Base-by-base conservation (phyloP, 2,113 vertebrate species). In the Sminthopsis crassicaudata region DNA sequence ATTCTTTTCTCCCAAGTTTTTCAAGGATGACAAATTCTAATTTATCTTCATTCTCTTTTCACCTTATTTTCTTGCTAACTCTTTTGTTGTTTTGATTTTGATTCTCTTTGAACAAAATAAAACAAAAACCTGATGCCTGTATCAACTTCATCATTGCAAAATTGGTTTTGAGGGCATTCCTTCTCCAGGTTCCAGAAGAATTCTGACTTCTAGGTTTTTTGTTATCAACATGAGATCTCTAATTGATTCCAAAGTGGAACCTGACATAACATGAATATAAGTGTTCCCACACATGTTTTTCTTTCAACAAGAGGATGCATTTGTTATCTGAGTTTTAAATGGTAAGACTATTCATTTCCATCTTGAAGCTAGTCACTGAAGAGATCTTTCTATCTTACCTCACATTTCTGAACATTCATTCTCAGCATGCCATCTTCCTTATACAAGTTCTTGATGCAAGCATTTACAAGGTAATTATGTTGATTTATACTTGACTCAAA, bases 31-130 rank as follows among this genome's bases (percentile, higher is more conserved):
- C 25, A 50, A 30, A 6, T 51, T 36, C 12, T n/a, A 52, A 7
- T 27, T 10, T 7, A 4, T 22, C 46, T 84, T 51, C 57, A 1
- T 88, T 12, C 36, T 76, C 36, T 48, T 57, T 0, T 30, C 57
- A 46, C 22, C 2, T 1, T 0, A 1, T 30, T 24, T 16, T 7
- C 1, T 42, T 26, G 91, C 2, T 27, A n/a, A 53, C 48, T 4
- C 23, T 53, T 24, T 0, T 42, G 42, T 42, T 42, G 84, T 8
- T 3, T 42, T n/a, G 19, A 1, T 19, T 84, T 84, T 23, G 0
- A 48, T 54, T 89, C 25, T 48, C 7, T 53, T 88, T 19, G n/a
- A 92, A 91, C 11, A 27, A 2, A n/a, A n/a, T 9, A 51, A 51
- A 51, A 51, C 50, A 51, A 16, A 89, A 30, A 7, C 6, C 54